Evolutionary conservation across 2,797 vertebrate genomes (phyloP), one percentile per base, ranked within the genome.

Genomic region (Schizothorax lantsangensis): DNA sequence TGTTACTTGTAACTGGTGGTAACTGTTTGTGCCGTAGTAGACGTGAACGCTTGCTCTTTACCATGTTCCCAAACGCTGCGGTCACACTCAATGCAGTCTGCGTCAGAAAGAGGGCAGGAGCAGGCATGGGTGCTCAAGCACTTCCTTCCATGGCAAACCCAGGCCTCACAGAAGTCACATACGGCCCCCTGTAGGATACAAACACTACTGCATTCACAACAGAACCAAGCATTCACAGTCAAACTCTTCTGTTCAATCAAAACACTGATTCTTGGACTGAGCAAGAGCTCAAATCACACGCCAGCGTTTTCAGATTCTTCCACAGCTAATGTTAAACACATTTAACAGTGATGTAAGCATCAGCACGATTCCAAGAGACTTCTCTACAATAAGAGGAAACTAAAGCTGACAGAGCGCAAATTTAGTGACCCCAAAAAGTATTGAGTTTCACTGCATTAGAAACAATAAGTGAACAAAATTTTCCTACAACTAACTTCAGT

Each of bases 151-250:
- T 99, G 98, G 87, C 98, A 99, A 71, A 99, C 97, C 98, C 98
- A 99, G 8, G 98, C 98, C 92, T 99, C 98, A 90, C 98, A 99
- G 94, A 99, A 99, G 92, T 99, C 98, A 92, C 98, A 99, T 83
- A 99, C 97, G 30, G 98, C 98, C 33, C 98, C 98, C 95, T 96
- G 68, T 79, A 88, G 90, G 69, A 43, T 1, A 86, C 23, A 84
- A 59, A 81, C 21, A 77, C 21, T 17, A 68, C 17, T 77, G 21
- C 26, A 36, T 74, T 59, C 10, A 11, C 52, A 38, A 19, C 9
- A 69, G 6, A 47, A 9, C n/a, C 3, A 19, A 1, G 30, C 9
- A 30, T 26, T 9, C 12, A 45, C 69, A 71, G 4, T 43, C 43
- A 40, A 8, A 21, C 4, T 21, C 49, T 49, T 49, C 43, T 10